Conservation (phyloP, 30 jellyfish, hydroid and myxozoan genomes). For the Aurelia sp. region DNA sequence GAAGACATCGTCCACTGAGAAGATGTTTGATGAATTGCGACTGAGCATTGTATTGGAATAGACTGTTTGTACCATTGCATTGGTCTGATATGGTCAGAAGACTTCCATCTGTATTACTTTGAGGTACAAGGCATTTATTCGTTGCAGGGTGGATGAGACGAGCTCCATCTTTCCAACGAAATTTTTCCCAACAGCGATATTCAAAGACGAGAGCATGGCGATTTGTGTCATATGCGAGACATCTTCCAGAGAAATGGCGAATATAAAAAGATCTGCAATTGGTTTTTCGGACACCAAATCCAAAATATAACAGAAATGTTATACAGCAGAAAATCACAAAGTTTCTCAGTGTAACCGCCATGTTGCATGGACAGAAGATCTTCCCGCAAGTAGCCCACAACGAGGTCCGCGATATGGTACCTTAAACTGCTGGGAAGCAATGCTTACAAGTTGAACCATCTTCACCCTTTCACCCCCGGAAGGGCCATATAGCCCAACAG, state of each 20-base stretch:
- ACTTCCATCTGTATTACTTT: conserved; percentile 7
- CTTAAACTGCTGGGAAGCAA: too few relatives aligned
- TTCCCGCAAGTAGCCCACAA: too few relatives aligned
- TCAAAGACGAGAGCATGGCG: conserved; percentile 20
- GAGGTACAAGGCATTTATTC: conserved; percentile 6
- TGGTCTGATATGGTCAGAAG: conserved; percentile 6
- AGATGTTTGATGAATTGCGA: conserved; percentile 12
- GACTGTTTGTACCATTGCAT: conserved; percentile 40
- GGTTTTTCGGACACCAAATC: too few relatives aligned
- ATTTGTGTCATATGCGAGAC: conserved; percentile 34
- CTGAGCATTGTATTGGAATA: conserved; percentile 41
- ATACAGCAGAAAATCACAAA: too few relatives aligned
- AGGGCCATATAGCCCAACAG: too few relatives aligned
- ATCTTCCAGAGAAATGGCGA: conserved; percentile 42
- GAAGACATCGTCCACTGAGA: conserved; percentile 4
- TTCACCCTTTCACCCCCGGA: too few relatives aligned
- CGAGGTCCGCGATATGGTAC: too few relatives aligned
- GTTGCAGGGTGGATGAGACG: conserved; percentile 38
- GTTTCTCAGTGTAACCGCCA: too few relatives aligned
- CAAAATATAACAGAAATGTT: too few relatives aligned
- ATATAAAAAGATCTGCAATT: conserved; percentile 3
- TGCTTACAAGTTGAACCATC: too few relatives aligned
- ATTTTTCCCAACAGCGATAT: conserved; percentile 35
- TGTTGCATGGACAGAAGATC: too few relatives aligned
- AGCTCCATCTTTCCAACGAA: conserved; percentile 51